Evolutionary conservation across 2,113 vertebrate species (phyloP).

Genomic region (Oreochromis tanganicae): DNA sequence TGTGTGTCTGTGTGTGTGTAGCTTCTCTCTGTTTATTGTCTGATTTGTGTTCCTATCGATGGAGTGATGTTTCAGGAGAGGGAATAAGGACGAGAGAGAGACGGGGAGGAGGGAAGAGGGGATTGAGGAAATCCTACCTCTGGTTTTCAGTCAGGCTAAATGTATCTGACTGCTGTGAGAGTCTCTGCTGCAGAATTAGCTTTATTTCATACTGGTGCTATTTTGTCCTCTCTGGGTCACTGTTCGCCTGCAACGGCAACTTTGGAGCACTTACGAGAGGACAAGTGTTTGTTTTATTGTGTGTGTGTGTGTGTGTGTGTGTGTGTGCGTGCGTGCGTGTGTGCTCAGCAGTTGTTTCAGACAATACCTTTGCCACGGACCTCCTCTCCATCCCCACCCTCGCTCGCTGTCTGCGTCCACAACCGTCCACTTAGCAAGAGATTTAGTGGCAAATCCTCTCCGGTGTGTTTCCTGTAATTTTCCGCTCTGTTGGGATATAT

Average conservation of each 20-base stretch:
- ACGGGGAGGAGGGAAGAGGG: neutral
- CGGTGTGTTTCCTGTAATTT: conserved; percentile 10
- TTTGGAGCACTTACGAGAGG: conserved; percentile 3
- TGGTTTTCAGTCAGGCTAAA: neutral
- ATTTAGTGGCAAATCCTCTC: neutral
- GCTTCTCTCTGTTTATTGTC: conserved; percentile 15
- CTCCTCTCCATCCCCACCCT: neutral
- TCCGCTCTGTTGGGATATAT: conserved; percentile 12
- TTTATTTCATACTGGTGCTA: conserved; percentile 71
- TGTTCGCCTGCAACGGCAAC: conserved; percentile 22
- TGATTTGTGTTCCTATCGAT: neutral
- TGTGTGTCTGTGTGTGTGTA: neutral
- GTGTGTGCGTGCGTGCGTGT: neutral
- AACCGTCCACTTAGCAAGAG: neutral
- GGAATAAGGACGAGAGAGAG: neutral
- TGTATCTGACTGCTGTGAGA: neutral
- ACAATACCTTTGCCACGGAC: neutral
- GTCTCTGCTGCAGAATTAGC: conserved; percentile 56
- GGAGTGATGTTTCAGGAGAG: conserved; percentile 14
- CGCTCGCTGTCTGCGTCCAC: neutral
- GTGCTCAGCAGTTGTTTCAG: conserved; percentile 46
- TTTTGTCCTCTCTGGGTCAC: conserved; percentile 41
- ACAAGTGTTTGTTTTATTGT: conserved; percentile 1
- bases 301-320: neutral
- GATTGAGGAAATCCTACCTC: conserved; percentile 23